Conservation (phyloP, 2,113 vertebrate species). For the Brienomyrus longianalis region DNA sequence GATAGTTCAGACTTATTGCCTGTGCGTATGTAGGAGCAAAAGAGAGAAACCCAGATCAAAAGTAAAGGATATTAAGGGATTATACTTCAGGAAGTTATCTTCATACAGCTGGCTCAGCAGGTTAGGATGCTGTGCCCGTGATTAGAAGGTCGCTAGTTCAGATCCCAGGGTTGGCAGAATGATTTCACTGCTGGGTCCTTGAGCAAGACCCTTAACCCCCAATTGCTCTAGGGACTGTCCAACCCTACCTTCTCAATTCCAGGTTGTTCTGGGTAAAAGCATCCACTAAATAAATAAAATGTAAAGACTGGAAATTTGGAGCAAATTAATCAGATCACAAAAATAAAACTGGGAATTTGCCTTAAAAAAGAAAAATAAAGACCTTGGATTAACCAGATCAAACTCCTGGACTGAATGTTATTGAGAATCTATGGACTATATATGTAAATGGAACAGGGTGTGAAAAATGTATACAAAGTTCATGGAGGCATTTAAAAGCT, state of each 20-base stretch:
- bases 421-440: neutral
- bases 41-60: neutral
- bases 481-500: slow-evolving; percentile 44
- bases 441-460: neutral
- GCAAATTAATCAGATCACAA: neutral
- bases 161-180: neutral
- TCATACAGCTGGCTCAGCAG: neutral
- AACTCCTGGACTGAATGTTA: neutral
- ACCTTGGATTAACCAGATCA: neutral
- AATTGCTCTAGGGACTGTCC: neutral
- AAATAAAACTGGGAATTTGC: neutral
- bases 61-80: neutral
- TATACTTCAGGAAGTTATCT: neutral
- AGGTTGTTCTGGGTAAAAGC: neutral
- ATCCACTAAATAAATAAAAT: neutral
- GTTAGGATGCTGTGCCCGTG: neutral
- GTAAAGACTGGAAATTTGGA: neutral
- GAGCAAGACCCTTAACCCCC: neutral
- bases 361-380: neutral
- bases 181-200: neutral
- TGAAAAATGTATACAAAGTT: slow-evolving; percentile 20
- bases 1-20: neutral
- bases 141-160: neutral
- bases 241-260: neutral
- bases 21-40: neutral